Evolutionary conservation across 2,113 vertebrate genomes (phyloP).

Genomic region (Hydrolagus affinis): DNA sequence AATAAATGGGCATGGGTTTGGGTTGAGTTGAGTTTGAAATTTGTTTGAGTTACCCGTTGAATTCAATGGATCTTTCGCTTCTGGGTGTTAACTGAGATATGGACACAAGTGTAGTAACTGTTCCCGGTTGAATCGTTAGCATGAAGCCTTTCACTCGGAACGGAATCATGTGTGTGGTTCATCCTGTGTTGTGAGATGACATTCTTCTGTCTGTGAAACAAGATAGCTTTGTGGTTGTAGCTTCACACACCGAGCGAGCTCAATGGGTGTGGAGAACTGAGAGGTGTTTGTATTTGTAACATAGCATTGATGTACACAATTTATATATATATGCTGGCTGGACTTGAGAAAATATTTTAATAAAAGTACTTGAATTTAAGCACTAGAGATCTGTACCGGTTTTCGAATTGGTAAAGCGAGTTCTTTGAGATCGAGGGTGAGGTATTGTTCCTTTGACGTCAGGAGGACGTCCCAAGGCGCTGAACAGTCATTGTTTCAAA

Average conservation of each 20-base stretch:
- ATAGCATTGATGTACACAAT: slow-evolving; percentile 21
- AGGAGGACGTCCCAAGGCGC: no score
- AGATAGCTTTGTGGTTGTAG: neutral
- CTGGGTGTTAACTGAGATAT: neutral
- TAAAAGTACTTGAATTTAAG: slow-evolving; percentile 24
- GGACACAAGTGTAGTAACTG: neutral
- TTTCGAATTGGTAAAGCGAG: no score
- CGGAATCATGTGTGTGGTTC: neutral
- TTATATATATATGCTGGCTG: slow-evolving; percentile 29
- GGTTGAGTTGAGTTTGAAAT: neutral
- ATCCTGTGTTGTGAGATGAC: neutral
- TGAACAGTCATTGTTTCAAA: no score
- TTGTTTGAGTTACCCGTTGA: neutral
- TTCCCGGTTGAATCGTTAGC: neutral
- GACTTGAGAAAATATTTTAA: slow-evolving; percentile 30
- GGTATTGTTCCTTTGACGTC: no score
- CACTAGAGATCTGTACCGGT: no score
- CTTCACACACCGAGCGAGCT: neutral
- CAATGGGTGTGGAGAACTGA: neutral
- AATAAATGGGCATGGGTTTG: slow-evolving; percentile 9
- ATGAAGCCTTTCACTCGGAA: neutral
- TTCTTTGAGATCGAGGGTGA: no score
- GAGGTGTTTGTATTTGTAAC: slow-evolving; percentile 16
- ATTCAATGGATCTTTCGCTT: neutral
- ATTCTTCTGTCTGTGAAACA: no score